Evolutionary conservation across 2,888 invertebrate genomes (phyloP), one percentile per base, ranked within the genome.

Genomic region (Asteroscopus sphinx): DNA sequence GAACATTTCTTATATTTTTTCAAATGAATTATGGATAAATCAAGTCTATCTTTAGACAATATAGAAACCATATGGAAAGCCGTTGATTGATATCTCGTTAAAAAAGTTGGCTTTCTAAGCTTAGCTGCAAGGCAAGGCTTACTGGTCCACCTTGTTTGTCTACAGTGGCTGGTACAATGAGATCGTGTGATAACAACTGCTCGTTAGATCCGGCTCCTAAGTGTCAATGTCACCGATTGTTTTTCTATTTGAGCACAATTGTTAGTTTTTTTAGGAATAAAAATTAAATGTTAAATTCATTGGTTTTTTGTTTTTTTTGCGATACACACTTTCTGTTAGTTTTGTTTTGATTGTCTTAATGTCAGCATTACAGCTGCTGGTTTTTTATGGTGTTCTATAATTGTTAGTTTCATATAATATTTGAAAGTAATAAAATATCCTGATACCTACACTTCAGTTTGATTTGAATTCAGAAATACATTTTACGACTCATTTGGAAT

Each of bases 121-220:
- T 58, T 42, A 41, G 62, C 41, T 61, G 56, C 64, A 41, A 58
- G 76, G 72, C 64, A 66, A 76, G 71, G 64, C 47, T 33, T 63
- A 69, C 64, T 60, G 47, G 68, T 62, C 58, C 30, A 56, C 51
- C 72, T 59, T 46, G 65, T 62, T 39, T 36, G 68, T 37, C 49
- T 48, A n/a, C n/a, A n/a, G n/a, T n/a, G 60, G 16, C 48, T 46
- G 39, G 32, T 56, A 78, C 70, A 80, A 68, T 71, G 63, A 63
- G 80, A 81, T 80, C 77, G 58, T 57, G 47, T 56, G 76, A 74
- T 74, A 79, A 80, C 58, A 68, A 68, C 58, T 68, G 70, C 78
- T 85, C 77, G 77, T 84, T 86, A 86, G 86, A 90, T 92, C 93
- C 91, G 91, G 90, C 86, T 92, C 80, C 79, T 77, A 75, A 83